Base-by-base conservation (phyloP, 2,113 vertebrate genomes). In the Larimichthys crocea region DNA sequence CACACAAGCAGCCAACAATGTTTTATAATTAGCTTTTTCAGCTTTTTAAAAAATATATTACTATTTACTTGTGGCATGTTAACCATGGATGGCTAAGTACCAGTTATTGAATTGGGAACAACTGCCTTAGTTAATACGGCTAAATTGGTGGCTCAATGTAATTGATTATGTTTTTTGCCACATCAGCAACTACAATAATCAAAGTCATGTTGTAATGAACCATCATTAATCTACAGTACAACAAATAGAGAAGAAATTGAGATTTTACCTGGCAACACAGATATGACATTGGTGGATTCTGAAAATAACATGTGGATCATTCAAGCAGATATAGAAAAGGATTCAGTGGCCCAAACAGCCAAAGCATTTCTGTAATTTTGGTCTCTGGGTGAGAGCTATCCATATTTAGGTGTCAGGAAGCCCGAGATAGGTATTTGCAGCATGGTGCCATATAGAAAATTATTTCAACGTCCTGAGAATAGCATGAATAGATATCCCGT, bases 361-460 rank as follows among this genome's bases (percentile, higher is more conserved):
- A 74, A 53, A 80, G 72, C 40, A 60, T 26, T 59, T 74, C 55
- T 79, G 49, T 82, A 52, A 76, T 75, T 80, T 70, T 69, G 65
- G 44, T 49, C 53, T 35, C 24, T 50, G 46, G 65, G 50, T 49
- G 72, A 80, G 55, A 65, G 59, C 59, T 26, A 52, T 82, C 49
- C 74, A 64, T 40, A 68, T 83, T 52, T 55, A 73, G 82, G 75
- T 82, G 80, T 86, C 40, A 72, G 70, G 68, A 74, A 76, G 60
- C 29, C 66, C 22, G 6, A 67, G 80, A 69, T 82, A 53, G 57
- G 57, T 72, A 82, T 89, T 72, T 86, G 69, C 48, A 75, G 76
- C 76, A 85, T 90, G 83, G 86, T 91, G 87, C 80, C 79, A 56
- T 87, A 91, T 88, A 83, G 89, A 93, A 92, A 87, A 88, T 61